A percentile compares a stretch with the other conserved stretches of the same genome.
Conservation (phyloP, 1,140 invertebrate species). For the Nasonia vitripennis region DNA sequence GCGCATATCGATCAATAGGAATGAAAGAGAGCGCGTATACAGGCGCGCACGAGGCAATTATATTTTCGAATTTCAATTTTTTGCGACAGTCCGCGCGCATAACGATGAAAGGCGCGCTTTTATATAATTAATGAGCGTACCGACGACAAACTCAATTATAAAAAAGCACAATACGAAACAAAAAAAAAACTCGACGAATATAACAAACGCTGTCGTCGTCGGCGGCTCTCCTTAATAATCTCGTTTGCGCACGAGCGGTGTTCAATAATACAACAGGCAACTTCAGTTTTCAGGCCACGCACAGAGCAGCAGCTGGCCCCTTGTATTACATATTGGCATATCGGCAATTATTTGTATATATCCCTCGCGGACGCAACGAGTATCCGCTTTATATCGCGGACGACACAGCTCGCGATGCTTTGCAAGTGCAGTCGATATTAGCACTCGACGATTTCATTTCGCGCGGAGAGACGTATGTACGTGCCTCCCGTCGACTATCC, state of each 20-base stretch:
- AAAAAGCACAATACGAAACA: slow-evolving; percentile 22
- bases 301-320: not conserved
- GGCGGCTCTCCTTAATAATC: slow-evolving; percentile 34
- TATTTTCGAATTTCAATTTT: too few species aligned
- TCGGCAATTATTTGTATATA: slow-evolving; percentile 30
- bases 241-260: slow-evolving; percentile 19
- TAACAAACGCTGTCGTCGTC: not conserved
- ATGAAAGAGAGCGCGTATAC: too few species aligned
- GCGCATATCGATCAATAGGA: not conserved
- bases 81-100: not conserved
- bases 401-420: not conserved
- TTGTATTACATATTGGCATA: slow-evolving; percentile 37
- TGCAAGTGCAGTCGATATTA: slow-evolving; percentile 36
- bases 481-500: too few species aligned
- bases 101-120: not conserved
- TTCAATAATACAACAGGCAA: slow-evolving; percentile 43
- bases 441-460: slow-evolving; percentile 20
- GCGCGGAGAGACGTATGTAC: not conserved
- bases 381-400: not conserved
- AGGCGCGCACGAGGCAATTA: too few species aligned
- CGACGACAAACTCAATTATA: not conserved
- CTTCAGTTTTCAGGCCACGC: not conserved
- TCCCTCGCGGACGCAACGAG: not conserved
- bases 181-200: slow-evolving; percentile 8
- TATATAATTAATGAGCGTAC: not conserved